phyloP scores from a whole-genome alignment of 2,888 invertebrate species.

The Nemotelus pantherinus region DNA sequence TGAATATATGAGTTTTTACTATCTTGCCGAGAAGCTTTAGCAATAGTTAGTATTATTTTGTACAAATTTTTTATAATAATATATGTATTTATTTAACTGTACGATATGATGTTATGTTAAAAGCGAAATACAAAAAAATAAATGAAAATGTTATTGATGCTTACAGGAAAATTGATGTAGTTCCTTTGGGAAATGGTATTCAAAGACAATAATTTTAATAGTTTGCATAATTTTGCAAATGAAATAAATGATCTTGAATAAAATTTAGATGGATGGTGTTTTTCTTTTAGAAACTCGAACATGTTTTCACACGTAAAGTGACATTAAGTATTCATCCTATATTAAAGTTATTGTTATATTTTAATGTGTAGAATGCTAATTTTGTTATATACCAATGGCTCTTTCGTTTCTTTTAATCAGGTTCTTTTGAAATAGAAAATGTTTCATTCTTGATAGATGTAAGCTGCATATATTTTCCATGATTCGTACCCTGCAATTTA shows the following conservation, averaged over 20 bases:
- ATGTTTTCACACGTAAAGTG: not conserved
- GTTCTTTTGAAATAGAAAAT: no score
- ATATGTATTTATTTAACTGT: slow-evolving; percentile 16
- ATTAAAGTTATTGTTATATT: no score
- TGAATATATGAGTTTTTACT: slow-evolving; percentile 14
- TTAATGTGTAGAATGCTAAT: no score
- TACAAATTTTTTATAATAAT: slow-evolving; percentile 32
- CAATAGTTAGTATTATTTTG: slow-evolving; percentile 37
- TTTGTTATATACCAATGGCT: no score
- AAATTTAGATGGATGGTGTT: no score
- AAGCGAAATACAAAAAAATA: not conserved
- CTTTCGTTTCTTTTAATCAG: no score
- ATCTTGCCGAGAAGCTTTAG: slow-evolving; percentile 43
- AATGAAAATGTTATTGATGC: not conserved
- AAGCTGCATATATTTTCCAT: no score
- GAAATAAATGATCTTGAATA: not conserved
- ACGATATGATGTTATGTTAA: slow-evolving; percentile 27
- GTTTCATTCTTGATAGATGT: no score
- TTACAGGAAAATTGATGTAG: not conserved
- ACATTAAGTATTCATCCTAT: not conserved
- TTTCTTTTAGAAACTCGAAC: not conserved
- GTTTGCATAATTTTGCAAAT: not conserved
- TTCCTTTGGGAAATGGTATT: not conserved
- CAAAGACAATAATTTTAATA: not conserved
- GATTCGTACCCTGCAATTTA: no score